Conservation (phyloP, 2,113 vertebrate genomes). For the Apodemus speciosus region DNA sequence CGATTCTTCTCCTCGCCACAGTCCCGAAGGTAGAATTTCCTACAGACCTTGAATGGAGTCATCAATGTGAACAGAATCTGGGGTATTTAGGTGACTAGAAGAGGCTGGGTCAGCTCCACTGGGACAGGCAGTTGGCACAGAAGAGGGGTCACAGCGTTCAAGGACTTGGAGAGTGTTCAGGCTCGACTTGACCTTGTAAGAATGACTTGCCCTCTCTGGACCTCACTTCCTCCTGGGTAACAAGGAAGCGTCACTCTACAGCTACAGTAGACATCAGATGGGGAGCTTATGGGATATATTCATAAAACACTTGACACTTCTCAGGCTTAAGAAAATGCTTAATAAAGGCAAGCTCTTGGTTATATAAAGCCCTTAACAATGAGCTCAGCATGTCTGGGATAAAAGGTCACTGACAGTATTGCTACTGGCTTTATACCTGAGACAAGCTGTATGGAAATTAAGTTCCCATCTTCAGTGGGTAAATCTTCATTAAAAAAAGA, state of each 20-base stretch:
- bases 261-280: not conserved
- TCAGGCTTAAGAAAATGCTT: not conserved
- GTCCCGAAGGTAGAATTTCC: slow-evolving; percentile 57
- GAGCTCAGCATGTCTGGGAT: not conserved
- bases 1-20: not conserved
- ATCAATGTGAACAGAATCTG: slow-evolving; percentile 5
- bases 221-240: slow-evolving; percentile 17
- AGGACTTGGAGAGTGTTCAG: not conserved
- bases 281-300: not conserved
- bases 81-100: not conserved
- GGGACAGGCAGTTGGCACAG: not conserved
- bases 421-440: not conserved
- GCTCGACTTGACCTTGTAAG: slow-evolving; percentile 29
- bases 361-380: not conserved
- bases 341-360: not conserved
- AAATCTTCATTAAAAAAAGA: not conserved
- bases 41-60: slow-evolving; percentile 35
- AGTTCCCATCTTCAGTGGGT: not conserved
- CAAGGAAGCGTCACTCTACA: not conserved
- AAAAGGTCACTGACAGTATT: not conserved
- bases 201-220: not conserved
- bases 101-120: slow-evolving; percentile 4
- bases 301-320: not conserved
- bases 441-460: not conserved
- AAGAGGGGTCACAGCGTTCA: not conserved